Conservation (phyloP, 2,888 invertebrate species). For the Orchesella flavescens region DNA sequence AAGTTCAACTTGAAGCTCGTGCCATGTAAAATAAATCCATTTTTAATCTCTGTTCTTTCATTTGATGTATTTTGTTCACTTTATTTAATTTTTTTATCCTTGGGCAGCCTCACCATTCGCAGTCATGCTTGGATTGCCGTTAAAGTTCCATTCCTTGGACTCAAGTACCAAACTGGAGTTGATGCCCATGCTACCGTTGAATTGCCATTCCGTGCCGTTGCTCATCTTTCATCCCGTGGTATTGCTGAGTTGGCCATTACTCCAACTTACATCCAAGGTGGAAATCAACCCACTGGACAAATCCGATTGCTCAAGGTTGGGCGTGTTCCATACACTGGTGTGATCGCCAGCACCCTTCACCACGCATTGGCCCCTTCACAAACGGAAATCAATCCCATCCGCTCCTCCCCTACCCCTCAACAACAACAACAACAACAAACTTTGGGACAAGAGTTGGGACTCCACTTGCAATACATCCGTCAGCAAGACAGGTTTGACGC, state of each 20-base stretch:
- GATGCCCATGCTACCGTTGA: slow-evolving; percentile 35
- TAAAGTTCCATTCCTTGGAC: slow-evolving; percentile 51
- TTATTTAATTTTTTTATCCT: too few relatives aligned
- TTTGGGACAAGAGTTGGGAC: slow-evolving; percentile 31
- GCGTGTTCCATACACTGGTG: slow-evolving; percentile 53
- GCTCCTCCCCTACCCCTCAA: slow-evolving; percentile 28
- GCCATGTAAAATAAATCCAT: not conserved
- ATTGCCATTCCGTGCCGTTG: slow-evolving; percentile 42
- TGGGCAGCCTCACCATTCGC: slow-evolving; percentile 8
- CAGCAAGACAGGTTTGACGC: slow-evolving; percentile 42
- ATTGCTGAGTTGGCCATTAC: slow-evolving; percentile 36
- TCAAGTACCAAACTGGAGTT: slow-evolving; percentile 50
- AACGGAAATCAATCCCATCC: slow-evolving; percentile 30
- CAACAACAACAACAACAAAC: slow-evolving; percentile 29
- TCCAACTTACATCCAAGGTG: slow-evolving; percentile 54
- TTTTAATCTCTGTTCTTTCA: too few relatives aligned
- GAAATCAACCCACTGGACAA: slow-evolving; percentile 44
- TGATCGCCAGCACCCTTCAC: slow-evolving; percentile 39
- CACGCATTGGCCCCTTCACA: slow-evolving; percentile 24
- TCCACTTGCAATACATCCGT: slow-evolving; percentile 32
- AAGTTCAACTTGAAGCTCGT: slow-evolving; percentile 34
- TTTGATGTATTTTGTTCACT: too few relatives aligned
- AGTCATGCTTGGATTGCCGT: slow-evolving; percentile 25
- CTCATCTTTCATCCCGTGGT: slow-evolving; percentile 3
- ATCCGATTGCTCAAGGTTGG: slow-evolving; percentile 38